Evolutionary conservation across 2,797 vertebrate species (phyloP).

Genomic region (Eremophila alpestris): DNA sequence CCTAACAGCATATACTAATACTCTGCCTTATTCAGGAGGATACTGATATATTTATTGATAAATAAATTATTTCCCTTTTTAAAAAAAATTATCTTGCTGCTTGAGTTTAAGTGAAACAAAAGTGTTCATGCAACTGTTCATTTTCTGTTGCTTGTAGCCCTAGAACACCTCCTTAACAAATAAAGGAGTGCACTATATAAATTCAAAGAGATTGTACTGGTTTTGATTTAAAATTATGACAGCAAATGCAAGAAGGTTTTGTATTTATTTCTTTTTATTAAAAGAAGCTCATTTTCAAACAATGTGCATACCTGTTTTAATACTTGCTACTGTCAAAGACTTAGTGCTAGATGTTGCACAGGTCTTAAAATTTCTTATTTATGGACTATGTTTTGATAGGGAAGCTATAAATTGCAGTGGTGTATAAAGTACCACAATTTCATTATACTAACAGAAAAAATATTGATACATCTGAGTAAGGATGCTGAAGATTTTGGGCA

Average conservation of each 20-base stretch:
- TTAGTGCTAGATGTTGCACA: neutral
- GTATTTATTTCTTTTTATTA: neutral
- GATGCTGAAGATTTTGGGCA: neutral
- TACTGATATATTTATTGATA: neutral
- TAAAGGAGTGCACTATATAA: neutral
- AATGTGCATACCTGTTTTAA: neutral
- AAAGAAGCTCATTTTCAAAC: neutral
- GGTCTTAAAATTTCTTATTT: neutral
- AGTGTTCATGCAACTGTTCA: neutral
- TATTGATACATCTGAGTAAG: neutral
- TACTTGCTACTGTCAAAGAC: neutral
- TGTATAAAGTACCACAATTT: neutral
- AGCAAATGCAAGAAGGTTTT: neutral
- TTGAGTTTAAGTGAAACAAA: neutral
- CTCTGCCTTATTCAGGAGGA: neutral
- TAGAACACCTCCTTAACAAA: neutral
- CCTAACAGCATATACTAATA: neutral
- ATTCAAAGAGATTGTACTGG: neutral
- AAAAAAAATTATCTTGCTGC: neutral
- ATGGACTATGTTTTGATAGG: neutral
- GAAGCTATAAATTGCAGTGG: neutral
- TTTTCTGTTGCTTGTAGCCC: neutral
- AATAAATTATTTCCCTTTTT: neutral
- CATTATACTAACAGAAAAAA: neutral
- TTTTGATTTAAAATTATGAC: neutral